Base-by-base conservation (phyloP, 2,797 vertebrate species). In the Tarsius wallacei region DNA sequence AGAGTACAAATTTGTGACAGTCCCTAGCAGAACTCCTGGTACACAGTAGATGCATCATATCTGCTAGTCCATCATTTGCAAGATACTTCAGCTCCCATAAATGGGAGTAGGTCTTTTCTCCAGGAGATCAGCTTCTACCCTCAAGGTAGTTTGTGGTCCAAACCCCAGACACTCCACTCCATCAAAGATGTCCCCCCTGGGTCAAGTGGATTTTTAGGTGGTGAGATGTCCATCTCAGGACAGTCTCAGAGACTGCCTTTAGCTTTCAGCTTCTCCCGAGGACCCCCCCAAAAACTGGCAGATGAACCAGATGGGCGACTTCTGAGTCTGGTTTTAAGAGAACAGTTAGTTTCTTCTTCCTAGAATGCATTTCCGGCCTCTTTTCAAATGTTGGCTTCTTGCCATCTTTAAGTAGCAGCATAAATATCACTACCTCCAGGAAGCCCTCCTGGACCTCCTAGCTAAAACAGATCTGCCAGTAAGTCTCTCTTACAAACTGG, bases 1-100 rank as follows among this genome's bases (percentile, higher is more conserved):
- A 47, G 22, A 28, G 26, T 1, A 13, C 13, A 11, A 19, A 6
- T 7, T 0, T 6, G 36, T 33, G 74, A 57, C 0, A 1, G 47
- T 59, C 14, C 51, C 31, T 33, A 28, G 16, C 26, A 53, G 33
- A 61, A 26, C 26, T 2, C 47, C 21, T 7, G 57, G n/a, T 4
- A 19, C 22, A 31, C 3, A 13, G 4, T 6, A 7, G 1, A 28
- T 5, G 17, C 63, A 51, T 59, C 21, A 9, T 4, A 9, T 53
- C 49, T 26, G 80, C n/a, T 2, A 0, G 7, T 21, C 22, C 71
- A 9, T 16, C 49, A 26, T 57, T 13, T 61, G 26, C 22, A 26
- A 33, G 68, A 49, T 1, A 26, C 31, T 42, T 31, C 4, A 14
- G 13, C 47, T 61, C 66, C 78, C n/a, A 47, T 3, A 16, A 10